phyloP scores from a whole-genome alignment of 2,888 invertebrate genomes.

The Caenorhabditis sp. region DNA sequence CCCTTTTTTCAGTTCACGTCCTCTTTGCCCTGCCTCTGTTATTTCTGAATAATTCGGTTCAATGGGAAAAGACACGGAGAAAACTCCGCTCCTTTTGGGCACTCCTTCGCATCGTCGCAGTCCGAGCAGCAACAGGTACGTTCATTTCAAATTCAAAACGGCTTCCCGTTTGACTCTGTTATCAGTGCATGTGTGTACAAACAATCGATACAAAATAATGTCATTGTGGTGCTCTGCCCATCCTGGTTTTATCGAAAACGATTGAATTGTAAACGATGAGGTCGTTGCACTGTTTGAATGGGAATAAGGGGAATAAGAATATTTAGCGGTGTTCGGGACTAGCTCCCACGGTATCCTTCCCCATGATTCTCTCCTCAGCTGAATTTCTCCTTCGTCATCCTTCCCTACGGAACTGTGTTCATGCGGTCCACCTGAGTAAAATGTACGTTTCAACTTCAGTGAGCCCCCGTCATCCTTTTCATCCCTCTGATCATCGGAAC shows the following conservation, averaged over 20 bases:
- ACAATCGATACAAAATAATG: slow-evolving; percentile 47
- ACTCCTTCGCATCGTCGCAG: neutral
- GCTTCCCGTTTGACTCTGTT: neutral
- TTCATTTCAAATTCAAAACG: too few relatives aligned
- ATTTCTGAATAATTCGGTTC: neutral
- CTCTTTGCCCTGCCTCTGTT: neutral
- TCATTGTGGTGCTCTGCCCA: neutral
- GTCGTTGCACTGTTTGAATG: neutral
- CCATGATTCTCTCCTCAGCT: too few relatives aligned
- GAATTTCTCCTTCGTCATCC: too few relatives aligned
- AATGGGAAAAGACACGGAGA: slow-evolving; percentile 41
- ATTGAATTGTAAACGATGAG: neutral
- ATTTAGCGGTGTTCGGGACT: too few relatives aligned
- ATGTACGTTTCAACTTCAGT: too few relatives aligned
- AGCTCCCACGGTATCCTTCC: too few relatives aligned
- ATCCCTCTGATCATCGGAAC: too few relatives aligned
- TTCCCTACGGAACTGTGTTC: too few relatives aligned
- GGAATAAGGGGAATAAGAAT: too few relatives aligned
- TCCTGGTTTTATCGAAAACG: slow-evolving; percentile 1
- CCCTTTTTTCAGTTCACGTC: neutral
- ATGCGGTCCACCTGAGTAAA: too few relatives aligned
- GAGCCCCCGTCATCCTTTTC: too few relatives aligned
- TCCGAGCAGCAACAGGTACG: slow-evolving; percentile 27
- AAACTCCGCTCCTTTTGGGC: slow-evolving; percentile 29
- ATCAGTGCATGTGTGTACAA: slow-evolving; percentile 35